phyloP scores from a whole-genome alignment of 2,888 invertebrate genomes.

The Meganola albula region DNA sequence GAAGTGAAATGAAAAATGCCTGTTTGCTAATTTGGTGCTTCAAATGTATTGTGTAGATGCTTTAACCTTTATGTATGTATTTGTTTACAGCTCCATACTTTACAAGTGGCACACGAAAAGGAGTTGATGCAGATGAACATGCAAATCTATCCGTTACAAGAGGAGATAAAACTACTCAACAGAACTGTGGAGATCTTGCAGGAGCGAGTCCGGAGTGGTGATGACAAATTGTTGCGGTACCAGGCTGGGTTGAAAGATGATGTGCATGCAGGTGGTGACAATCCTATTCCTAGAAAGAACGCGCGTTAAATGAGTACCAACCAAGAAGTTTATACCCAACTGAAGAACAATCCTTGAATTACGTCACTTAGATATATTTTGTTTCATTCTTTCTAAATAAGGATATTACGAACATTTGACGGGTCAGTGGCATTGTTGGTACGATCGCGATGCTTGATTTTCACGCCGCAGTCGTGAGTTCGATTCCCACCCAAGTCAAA shows the following conservation, averaged over 20 bases:
- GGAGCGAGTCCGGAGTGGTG: conserved; percentile 50
- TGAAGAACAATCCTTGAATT: too few species aligned
- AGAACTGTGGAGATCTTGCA: conserved; percentile 74
- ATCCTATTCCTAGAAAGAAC: conserved; percentile 32
- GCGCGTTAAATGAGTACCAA: neutral
- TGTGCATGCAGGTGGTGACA: conserved; percentile 57
- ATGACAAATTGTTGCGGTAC: conserved; percentile 54
- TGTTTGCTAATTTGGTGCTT: too few species aligned
- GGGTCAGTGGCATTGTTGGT: too few species aligned
- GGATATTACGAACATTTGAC: too few species aligned
- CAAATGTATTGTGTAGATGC: too few species aligned
- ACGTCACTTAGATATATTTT: too few species aligned
- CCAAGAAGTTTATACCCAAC: too few species aligned
- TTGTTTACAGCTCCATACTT: conserved; percentile 81
- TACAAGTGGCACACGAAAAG: conserved; percentile 84
- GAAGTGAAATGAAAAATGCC: too few species aligned
- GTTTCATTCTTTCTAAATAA: too few species aligned
- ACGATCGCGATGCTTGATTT: too few species aligned
- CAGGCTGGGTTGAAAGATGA: conserved; percentile 48
- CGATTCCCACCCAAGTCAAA: too few species aligned
- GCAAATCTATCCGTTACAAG: conserved; percentile 76
- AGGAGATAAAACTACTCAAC: conserved; percentile 78
- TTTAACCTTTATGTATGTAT: neutral
- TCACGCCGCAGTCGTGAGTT: too few species aligned
- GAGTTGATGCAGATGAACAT: conserved; percentile 82